These are phyloP conservation scores for Agonopterix heracliana DNA, from an alignment of 2,888 invertebrate genomes.

Conservation along the genomic window DNA sequence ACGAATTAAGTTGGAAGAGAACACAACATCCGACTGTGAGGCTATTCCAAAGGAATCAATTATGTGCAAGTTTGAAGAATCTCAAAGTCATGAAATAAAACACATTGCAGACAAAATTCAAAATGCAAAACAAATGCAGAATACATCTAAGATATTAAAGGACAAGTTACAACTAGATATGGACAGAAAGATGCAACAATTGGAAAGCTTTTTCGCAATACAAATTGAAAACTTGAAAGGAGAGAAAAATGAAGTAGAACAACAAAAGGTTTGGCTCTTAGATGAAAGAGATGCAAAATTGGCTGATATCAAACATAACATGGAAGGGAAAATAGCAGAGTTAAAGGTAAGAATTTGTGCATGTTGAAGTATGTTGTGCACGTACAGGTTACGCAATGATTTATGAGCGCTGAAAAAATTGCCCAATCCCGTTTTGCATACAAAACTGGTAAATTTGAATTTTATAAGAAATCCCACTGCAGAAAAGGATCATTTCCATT, in stretches of 20 bases:
- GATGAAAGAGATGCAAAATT: slow-evolving; percentile 60
- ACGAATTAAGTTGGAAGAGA: slow-evolving; percentile 42
- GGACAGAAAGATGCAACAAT: slow-evolving; percentile 58
- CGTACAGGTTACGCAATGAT: too few relatives aligned
- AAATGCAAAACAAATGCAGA: slow-evolving; percentile 56
- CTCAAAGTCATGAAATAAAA: slow-evolving; percentile 56
- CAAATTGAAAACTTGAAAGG: slow-evolving; percentile 68
- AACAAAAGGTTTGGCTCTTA: slow-evolving; percentile 56
- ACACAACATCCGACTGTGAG: slow-evolving; percentile 5
- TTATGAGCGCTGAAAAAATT: too few relatives aligned
- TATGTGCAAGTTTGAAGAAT: slow-evolving; percentile 57
- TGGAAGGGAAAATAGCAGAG: slow-evolving; percentile 50
- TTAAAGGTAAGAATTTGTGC: slow-evolving; percentile 42
- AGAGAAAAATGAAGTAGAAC: slow-evolving; percentile 64
- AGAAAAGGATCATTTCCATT: too few relatives aligned
- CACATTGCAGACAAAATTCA: slow-evolving; percentile 61
- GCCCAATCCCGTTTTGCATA: too few relatives aligned
- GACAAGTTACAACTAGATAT: slow-evolving; percentile 59
- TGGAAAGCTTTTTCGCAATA: slow-evolving; percentile 54
- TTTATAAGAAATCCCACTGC: too few relatives aligned
- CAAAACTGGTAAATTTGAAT: too few relatives aligned
- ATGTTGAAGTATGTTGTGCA: not conserved
- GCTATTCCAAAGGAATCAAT: slow-evolving; percentile 20
- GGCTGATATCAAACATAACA: slow-evolving; percentile 40
- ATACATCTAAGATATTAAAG: slow-evolving; percentile 52